Base-by-base conservation (phyloP, 2,888 invertebrate genomes). In the Hypomecis atomaria region DNA sequence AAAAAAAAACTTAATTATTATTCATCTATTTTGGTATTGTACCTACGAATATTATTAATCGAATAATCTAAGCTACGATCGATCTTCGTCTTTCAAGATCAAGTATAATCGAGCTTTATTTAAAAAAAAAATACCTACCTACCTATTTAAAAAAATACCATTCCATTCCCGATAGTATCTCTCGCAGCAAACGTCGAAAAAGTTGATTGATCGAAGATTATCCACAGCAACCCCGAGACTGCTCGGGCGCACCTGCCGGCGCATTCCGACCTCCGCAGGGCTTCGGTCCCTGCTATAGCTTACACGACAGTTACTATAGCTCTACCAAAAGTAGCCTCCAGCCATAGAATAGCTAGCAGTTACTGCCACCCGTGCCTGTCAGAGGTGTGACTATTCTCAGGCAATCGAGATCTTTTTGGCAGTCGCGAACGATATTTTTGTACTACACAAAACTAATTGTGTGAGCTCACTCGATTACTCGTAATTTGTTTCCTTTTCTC, bases 251-350 rank as follows among this genome's bases (percentile, higher is more conserved):
- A 92, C 92, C 92, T 92, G 92, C 89, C 89, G 83, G 71, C 75
- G 77, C 88, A 92, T 91, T 89, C 91, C 89, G 79, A 78, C 80
- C 84, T 78, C 81, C 76, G 74, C 81, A 80, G 79, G 87, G 85
- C 87, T 85, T 87, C 62, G 57, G 42, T 52, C 62, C 79, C 78
- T 76, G 13, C 54, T 59, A 50, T 55, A 64, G 65, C 36, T 53
- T 60, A 52, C 36, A 7, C 5, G 36, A 76, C 64, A 76, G 77
- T 78, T 72, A 50, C 62, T 42, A 7, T 8, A 8, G 7, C 13
- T 49, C 36, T 55, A 64, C 64, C 65, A 65, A 60, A 65, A 60
- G 65, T 23, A 60, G 52, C 52, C 53, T 57, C 52, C 47, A 38
- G 48, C 11, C 49, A 43, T 48, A 57, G 65, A 43, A 11, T 65